phyloP scores from a whole-genome alignment of 2,888 invertebrate species.

The Coenonympha arcania region DNA sequence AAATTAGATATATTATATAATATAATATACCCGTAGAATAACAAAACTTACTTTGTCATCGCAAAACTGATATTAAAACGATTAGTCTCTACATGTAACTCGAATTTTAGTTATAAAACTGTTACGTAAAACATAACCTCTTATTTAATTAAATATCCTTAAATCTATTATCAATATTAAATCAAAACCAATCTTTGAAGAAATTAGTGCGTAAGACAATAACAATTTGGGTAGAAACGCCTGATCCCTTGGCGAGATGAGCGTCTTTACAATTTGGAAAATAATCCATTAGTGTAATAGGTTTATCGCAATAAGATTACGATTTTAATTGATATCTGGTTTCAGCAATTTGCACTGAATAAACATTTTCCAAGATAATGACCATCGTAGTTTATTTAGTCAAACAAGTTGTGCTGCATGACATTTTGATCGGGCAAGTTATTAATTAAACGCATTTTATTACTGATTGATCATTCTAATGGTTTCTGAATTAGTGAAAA shows the following conservation, averaged over 20 bases:
- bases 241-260: conserved; percentile 37
- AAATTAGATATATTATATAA: too few relatives aligned
- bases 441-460: too few relatives aligned
- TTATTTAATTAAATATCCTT: too few relatives aligned
- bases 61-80: too few relatives aligned
- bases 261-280: conserved; percentile 36
- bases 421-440: background rate
- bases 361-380: conserved; percentile 6
- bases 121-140: too few relatives aligned
- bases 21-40: too few relatives aligned
- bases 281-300: conserved; percentile 32
- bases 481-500: too few relatives aligned
- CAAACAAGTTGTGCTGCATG: conserved; percentile 6
- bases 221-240: conserved; percentile 15
- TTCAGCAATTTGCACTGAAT: conserved; percentile 18
- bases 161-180: background rate
- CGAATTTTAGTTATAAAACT: too few relatives aligned
- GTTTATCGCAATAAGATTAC: conserved; percentile 27
- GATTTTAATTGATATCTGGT: conserved; percentile 23
- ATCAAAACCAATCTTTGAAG: background rate
- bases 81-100: too few relatives aligned
- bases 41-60: too few relatives aligned
- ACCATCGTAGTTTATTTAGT: background rate
- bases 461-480: too few relatives aligned
- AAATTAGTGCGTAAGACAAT: too few relatives aligned